Evolutionary conservation across 2,797 vertebrate species (phyloP), one percentile per base, ranked within the genome.

Genomic region (Eleutherodactylus coqui): DNA sequence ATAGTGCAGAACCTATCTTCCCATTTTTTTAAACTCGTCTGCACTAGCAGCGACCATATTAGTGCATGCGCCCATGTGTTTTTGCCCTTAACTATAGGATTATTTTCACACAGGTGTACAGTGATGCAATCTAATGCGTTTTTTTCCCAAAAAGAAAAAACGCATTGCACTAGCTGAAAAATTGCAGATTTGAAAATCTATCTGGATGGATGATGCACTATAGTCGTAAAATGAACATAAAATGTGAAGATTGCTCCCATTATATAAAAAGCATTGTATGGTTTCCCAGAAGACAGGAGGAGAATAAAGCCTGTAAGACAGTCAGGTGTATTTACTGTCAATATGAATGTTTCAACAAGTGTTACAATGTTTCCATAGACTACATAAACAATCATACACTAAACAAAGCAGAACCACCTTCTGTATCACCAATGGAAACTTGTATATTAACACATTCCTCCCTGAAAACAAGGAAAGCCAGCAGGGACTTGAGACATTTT

Each of bases 401-500:
- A n/a, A 60, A 60, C 58, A 60, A 14, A 29, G 58, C 34, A 3
- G 24, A 5, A 16, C 36, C 41, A 41, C n/a, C n/a, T n/a, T n/a
- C n/a, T 11, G 24, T 1, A 41, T 41, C 67, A 41, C 17, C 67
- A 64, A 21, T 49, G 58, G 16, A 80, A 47, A 47, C 45, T 10
- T 24, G 10, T 24, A 3, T 27, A 10, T 82, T 82, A 82, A 84
- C 82, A 58, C 72, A 27, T 62, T 34, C 17, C 38, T 41, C 32
- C 45, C 82, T 47, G 21, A 45, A 49, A 16, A 34, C 16, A 0
- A 10, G 29, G 16, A 27, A 64, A 77, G 51, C 16, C 70, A 55
- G 38, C 82, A 67, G 62, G 36, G 62, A 13, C 11, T 70, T 64
- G 2, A 41, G 21, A 85, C 16, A 69, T 51, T 81, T 80, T 64